A percentile compares a stretch with the other conserved stretches of the same genome.
Evolutionary conservation across 2,888 invertebrate genomes (phyloP).

Genomic region (Pristionchus arcanus): DNA sequence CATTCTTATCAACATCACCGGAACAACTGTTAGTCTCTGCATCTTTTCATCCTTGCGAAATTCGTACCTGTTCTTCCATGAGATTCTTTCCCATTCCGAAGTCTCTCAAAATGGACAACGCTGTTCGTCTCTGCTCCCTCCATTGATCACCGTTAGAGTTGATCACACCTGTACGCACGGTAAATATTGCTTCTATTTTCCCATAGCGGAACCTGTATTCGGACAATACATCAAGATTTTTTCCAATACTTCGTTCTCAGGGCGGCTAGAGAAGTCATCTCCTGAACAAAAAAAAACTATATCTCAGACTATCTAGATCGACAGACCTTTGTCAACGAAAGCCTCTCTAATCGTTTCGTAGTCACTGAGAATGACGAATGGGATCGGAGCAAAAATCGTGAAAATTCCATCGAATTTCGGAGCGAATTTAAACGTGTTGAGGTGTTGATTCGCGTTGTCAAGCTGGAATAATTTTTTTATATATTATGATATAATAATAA

Average conservation of each 20-base stretch:
- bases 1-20: not conserved
- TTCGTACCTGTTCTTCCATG: not conserved
- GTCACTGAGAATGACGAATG: not conserved
- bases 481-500: no score
- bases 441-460: not conserved
- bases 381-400: not conserved
- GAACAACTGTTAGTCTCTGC: not conserved
- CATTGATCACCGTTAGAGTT: slow-evolving; percentile 5
- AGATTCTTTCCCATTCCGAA: slow-evolving; percentile 28
- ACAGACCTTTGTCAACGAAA: not conserved
- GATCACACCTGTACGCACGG: not conserved
- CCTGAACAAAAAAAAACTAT: not conserved
- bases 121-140: not conserved
- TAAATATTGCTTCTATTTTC: no score
- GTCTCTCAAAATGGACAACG: not conserved
- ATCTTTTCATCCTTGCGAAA: not conserved
- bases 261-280: not conserved
- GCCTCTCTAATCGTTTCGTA: not conserved
- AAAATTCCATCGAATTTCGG: not conserved
- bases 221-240: not conserved
- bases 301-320: not conserved
- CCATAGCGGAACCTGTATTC: not conserved
- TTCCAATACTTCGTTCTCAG: not conserved
- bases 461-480: not conserved
- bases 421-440: not conserved